Conservation (phyloP, 2,113 vertebrate genomes). For the Pseudolaguvia tuberculata region DNA sequence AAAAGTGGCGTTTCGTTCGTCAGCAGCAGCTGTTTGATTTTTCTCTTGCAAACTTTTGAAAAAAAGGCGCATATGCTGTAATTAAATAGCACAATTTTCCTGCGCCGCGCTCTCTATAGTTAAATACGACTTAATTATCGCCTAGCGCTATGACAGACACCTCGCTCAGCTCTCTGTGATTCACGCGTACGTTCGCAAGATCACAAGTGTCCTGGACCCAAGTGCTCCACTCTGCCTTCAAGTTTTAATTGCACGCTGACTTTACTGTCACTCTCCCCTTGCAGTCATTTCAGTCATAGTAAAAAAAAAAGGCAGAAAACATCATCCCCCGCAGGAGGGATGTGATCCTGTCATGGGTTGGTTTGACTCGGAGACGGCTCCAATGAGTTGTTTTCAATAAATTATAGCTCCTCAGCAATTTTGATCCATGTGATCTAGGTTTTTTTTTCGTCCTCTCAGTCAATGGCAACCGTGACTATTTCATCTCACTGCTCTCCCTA, state of each 20-base stretch:
- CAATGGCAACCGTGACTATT: conserved; percentile 40
- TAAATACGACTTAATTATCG: conserved; percentile 48
- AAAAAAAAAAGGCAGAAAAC: conserved; percentile 40
- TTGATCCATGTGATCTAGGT: neutral
- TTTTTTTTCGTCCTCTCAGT: conserved; percentile 31
- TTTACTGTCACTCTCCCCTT: conserved; percentile 13
- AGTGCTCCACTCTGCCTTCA: conserved; percentile 34
- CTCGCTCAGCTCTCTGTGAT: conserved; percentile 22
- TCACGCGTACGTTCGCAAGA: conserved; percentile 33
- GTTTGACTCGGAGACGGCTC: conserved; percentile 27
- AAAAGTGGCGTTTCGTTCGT: conserved; percentile 12
- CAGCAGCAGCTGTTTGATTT: conserved; percentile 3
- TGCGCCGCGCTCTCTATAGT: conserved; percentile 16
- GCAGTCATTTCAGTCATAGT: conserved; percentile 39
- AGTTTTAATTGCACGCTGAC: conserved; percentile 38
- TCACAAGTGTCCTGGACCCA: conserved; percentile 32
- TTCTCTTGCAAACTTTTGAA: neutral
- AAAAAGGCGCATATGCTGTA: conserved; percentile 3
- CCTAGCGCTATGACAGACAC: conserved; percentile 28
- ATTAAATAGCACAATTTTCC: conserved; percentile 19
- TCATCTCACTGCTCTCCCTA: conserved; percentile 43
- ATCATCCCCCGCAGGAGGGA: conserved; percentile 11
- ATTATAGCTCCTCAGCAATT: conserved; percentile 37
- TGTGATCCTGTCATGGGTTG: conserved; percentile 35
- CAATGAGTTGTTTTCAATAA: conserved; percentile 29